Conservation (phyloP, 2,797 vertebrate species). For the Alcedo atthis region DNA sequence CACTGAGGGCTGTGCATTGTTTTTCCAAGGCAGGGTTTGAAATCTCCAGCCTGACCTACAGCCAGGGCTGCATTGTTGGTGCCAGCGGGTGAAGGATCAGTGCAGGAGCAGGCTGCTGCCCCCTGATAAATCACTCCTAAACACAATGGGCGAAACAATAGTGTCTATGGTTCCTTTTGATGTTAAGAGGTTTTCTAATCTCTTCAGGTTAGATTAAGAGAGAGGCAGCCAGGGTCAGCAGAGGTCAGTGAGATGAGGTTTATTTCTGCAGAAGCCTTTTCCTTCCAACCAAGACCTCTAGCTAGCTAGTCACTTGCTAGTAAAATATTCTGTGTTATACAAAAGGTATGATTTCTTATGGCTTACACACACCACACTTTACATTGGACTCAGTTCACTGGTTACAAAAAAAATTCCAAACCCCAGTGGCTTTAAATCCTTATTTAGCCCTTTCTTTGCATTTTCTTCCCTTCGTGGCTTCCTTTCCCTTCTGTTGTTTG, state of each 20-base stretch:
- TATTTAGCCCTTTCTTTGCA: not conserved
- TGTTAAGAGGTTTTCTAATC: slow-evolving; percentile 9
- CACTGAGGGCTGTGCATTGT: not conserved
- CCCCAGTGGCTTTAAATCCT: not conserved
- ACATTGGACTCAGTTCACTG: not conserved
- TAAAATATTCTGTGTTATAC: not conserved
- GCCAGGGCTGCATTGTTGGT: slow-evolving; percentile 62
- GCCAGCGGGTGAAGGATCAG: slow-evolving; percentile 82
- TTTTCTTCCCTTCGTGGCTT: not conserved
- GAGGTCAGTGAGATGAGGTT: slow-evolving; percentile 72
- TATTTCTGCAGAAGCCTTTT: slow-evolving; percentile 12
- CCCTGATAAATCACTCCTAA: slow-evolving; percentile 73
- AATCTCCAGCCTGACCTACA: slow-evolving; percentile 31
- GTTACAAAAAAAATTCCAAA: not conserved
- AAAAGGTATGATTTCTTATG: not conserved
- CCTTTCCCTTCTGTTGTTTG: not conserved
- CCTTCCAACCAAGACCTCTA: not conserved
- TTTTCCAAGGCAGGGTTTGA: not conserved
- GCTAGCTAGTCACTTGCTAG: not conserved
- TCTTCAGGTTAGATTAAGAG: slow-evolving; percentile 52
- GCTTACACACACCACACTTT: not conserved
- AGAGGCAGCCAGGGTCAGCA: slow-evolving; percentile 67
- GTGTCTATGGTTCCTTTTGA: slow-evolving; percentile 8
- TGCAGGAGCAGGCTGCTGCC: slow-evolving; percentile 31
- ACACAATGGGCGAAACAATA: slow-evolving; percentile 65